Conservation (phyloP, 2,888 invertebrate genomes). For the Orchestes rusci region DNA sequence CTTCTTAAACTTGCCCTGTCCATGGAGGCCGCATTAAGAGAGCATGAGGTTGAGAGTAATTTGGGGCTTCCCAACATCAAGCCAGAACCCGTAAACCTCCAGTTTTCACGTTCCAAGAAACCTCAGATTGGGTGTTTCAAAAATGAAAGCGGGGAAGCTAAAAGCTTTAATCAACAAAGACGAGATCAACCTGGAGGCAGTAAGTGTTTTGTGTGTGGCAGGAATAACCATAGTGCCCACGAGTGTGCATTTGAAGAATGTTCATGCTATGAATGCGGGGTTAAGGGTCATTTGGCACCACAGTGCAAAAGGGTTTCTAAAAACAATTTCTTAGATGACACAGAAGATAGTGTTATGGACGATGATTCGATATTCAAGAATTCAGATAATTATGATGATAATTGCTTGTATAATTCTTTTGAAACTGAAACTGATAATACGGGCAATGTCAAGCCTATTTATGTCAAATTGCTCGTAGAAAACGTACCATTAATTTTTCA, state of each 20-base stretch:
- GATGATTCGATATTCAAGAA: conserved; percentile 14
- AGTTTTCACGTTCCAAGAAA: not conserved
- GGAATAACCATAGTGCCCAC: conserved; percentile 3
- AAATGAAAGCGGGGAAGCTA: no score
- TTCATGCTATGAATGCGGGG: conserved; percentile 16
- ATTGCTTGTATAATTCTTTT: no score
- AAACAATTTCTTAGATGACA: conserved; percentile 5
- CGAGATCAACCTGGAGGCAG: conserved; percentile 1
- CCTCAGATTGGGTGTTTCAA: not conserved
- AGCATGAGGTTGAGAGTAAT: conserved; percentile 6
- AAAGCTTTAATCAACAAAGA: no score
- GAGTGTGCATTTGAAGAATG: conserved; percentile 6
- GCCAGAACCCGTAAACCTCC: conserved; percentile 2
- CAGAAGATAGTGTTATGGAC: not conserved
- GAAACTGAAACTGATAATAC: not conserved
- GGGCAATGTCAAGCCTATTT: conserved; percentile 15
- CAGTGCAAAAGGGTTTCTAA: conserved; percentile 8
- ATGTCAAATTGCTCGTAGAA: conserved; percentile 14
- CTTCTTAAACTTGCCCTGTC: conserved; percentile 12
- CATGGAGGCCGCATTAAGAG: conserved; percentile 14
- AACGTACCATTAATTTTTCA: conserved; percentile 21
- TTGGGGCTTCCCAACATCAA: conserved; percentile 3
- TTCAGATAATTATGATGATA: conserved; percentile 1
- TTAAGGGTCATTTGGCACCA: conserved; percentile 20
- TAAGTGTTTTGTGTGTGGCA: conserved; percentile 11